Conservation (phyloP, 2,888 invertebrate species). For the Cantharis flavilabris region DNA sequence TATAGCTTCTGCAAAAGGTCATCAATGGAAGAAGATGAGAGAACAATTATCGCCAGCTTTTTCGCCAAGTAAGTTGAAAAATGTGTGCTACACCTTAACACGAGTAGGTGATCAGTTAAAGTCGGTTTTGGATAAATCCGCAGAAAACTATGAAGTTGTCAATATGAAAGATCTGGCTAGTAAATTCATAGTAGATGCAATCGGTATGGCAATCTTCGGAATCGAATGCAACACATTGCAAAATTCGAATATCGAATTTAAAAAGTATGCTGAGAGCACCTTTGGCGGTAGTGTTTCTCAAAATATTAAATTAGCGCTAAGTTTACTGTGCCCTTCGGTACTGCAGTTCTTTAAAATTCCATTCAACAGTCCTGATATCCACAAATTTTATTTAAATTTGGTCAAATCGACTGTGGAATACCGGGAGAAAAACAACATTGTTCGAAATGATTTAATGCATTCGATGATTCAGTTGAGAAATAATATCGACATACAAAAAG, state of each 20-base stretch:
- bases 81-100: slow-evolving; percentile 54
- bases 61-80: slow-evolving; percentile 58
- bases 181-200: slow-evolving; percentile 50
- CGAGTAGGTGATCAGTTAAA: slow-evolving; percentile 45
- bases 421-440: slow-evolving; percentile 4
- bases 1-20: slow-evolving; percentile 52
- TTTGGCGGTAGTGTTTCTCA: slow-evolving; percentile 28
- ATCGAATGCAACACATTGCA: slow-evolving; percentile 56
- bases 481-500: not conserved
- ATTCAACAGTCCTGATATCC: not conserved
- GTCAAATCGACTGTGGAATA: not conserved
- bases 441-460: slow-evolving; percentile 8
- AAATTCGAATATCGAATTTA: slow-evolving; percentile 43
- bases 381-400: not conserved
- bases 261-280: slow-evolving; percentile 40
- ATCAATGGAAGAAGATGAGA: slow-evolving; percentile 58
- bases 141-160: not conserved
- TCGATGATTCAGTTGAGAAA: slow-evolving; percentile 6
- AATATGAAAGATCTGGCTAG: slow-evolving; percentile 41
- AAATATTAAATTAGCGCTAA: not conserved
- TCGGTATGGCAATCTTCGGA: slow-evolving; percentile 52
- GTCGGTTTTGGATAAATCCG: slow-evolving; percentile 31
- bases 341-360: not conserved
- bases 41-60: slow-evolving; percentile 58
- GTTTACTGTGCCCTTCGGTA: not conserved